Conservation (phyloP, 2,797 vertebrate genomes). For the Mormyrops boulengeri region DNA sequence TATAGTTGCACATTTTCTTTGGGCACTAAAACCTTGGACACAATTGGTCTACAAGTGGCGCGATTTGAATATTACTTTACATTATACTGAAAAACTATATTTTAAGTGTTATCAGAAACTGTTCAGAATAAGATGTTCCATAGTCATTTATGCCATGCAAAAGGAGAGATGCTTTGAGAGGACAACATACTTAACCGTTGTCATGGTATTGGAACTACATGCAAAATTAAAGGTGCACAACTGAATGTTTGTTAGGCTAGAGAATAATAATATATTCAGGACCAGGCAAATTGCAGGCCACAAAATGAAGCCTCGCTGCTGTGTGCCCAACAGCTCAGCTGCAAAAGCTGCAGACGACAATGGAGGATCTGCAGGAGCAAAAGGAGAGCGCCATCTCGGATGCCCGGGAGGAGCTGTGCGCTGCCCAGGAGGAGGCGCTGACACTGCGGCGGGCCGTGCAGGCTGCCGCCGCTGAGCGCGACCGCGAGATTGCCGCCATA, state of each 20-base stretch:
- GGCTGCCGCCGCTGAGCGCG: constrained; percentile 69
- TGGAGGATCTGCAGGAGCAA: constrained; percentile 71
- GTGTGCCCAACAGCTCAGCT: constrained; percentile 71
- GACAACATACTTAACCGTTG: neutral
- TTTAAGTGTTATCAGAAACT: neutral
- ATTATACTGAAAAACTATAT: neutral
- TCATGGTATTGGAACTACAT: neutral
- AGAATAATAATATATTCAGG: neutral
- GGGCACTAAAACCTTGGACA: neutral
- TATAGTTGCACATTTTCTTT: neutral
- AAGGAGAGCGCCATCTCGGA: constrained; percentile 67
- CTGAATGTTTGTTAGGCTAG: neutral
- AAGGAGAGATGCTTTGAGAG: neutral
- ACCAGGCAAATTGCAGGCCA: neutral
- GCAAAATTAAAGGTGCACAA: neutral
- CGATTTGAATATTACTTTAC: neutral
- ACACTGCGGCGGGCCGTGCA: constrained; percentile 76
- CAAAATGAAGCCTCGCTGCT: neutral
- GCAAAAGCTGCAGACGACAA: constrained; percentile 75
- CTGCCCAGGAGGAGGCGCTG: constrained; percentile 76
- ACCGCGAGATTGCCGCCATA: constrained; percentile 69
- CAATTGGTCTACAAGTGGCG: neutral
- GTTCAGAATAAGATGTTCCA: neutral
- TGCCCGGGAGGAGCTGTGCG: constrained; percentile 65
- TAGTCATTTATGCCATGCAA: neutral